Conservation (phyloP, 2,888 invertebrate genomes). For the Nephrotoma appendiculata region DNA sequence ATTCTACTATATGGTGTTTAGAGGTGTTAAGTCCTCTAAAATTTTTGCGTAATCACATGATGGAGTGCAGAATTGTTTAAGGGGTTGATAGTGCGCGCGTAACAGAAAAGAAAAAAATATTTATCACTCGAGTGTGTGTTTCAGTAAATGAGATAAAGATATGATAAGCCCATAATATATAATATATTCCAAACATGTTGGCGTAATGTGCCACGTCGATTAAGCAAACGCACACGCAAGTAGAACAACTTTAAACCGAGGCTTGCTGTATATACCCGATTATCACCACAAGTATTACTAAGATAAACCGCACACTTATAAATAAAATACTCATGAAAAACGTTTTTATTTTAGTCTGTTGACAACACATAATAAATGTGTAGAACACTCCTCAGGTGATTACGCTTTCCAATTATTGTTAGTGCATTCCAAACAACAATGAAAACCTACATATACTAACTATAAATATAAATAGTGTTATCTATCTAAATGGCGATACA, state of each 20-base stretch:
- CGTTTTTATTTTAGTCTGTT: background rate
- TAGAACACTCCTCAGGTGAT: background rate
- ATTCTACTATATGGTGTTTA: background rate
- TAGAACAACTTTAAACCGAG: background rate
- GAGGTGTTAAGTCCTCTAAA: background rate
- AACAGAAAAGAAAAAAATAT: background rate
- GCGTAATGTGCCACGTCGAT: background rate
- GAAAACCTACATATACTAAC: background rate
- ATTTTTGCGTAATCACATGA: background rate
- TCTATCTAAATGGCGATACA: background rate
- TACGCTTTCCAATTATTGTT: background rate
- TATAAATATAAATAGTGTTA: background rate
- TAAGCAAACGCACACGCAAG: background rate
- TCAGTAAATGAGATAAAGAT: background rate
- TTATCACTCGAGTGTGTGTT: background rate
- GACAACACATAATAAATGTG: background rate
- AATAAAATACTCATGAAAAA: background rate
- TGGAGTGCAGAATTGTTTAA: background rate
- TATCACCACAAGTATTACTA: background rate
- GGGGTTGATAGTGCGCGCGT: background rate
- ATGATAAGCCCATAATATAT: background rate
- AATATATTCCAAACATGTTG: background rate
- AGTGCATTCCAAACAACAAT: background rate
- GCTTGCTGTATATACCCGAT: background rate
- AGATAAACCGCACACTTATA: background rate